Evolutionary conservation across 2,888 invertebrate genomes (phyloP).

Genomic region (Drosophila meridiana): DNA sequence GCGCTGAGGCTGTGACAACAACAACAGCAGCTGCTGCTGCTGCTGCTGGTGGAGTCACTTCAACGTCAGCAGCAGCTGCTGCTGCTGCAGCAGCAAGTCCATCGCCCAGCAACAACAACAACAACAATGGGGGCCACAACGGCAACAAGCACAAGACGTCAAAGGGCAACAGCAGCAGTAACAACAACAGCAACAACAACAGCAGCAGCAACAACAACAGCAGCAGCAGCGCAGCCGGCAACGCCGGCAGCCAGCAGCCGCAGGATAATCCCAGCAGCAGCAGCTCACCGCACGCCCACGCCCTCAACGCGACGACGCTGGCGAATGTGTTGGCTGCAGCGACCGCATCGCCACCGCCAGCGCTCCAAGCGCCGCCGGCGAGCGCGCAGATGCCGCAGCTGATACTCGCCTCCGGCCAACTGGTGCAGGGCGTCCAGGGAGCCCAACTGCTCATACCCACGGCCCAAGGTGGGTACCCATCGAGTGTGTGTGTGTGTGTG

Average conservation of each 20-base stretch:
- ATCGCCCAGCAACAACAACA: slow-evolving; percentile 52
- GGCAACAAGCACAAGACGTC: slow-evolving; percentile 67
- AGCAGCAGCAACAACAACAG: slow-evolving; percentile 21
- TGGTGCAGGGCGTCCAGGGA: slow-evolving; percentile 96
- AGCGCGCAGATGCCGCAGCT: slow-evolving; percentile 92
- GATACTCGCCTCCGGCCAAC: slow-evolving; percentile 95
- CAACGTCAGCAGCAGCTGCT: slow-evolving; percentile 41
- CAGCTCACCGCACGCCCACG: slow-evolving; percentile 64
- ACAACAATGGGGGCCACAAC: slow-evolving; percentile 31
- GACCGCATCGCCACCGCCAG: slow-evolving; percentile 85
- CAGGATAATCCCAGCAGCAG: slow-evolving; percentile 79
- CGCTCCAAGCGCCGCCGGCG: slow-evolving; percentile 79
- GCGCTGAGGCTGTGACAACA: slow-evolving; percentile 81
- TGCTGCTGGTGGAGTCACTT: slow-evolving; percentile 41
- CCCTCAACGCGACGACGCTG: slow-evolving; percentile 72
- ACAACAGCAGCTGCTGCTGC: slow-evolving; percentile 41
- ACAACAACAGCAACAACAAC: slow-evolving; percentile 41
- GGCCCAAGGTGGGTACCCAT: slow-evolving; percentile 90
- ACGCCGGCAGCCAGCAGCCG: slow-evolving; percentile 62
- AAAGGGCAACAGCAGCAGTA: slow-evolving; percentile 54
- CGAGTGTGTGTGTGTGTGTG: neutral
- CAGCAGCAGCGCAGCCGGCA: slow-evolving; percentile 48
- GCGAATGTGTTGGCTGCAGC: slow-evolving; percentile 83
- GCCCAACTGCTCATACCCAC: slow-evolving; percentile 98
- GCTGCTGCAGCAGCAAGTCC: slow-evolving; percentile 32